Percentiles rank a stretch among this genome's conserved stretches.
Evolutionary conservation across 2,797 vertebrate species (phyloP).

Genomic region (Karalla daura): DNA sequence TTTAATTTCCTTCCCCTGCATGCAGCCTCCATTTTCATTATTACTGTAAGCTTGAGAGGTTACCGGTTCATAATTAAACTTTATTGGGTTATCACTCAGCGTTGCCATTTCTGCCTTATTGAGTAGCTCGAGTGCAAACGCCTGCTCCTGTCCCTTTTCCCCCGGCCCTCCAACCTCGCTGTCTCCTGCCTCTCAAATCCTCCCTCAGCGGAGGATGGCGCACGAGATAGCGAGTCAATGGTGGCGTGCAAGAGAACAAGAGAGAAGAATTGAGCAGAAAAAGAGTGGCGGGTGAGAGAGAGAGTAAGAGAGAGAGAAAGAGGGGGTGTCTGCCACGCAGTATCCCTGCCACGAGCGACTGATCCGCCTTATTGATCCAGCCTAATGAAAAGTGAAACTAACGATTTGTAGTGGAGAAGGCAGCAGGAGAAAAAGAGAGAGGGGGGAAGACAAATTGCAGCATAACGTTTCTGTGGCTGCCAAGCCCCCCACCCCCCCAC

Average conservation of each 20-base stretch:
- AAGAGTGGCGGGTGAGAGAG: too few species aligned
- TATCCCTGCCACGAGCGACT: slow-evolving; percentile 73
- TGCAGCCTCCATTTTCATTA: slow-evolving; percentile 70
- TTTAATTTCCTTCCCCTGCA: slow-evolving; percentile 74
- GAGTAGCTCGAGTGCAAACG: slow-evolving; percentile 52
- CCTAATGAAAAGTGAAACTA: slow-evolving; percentile 85
- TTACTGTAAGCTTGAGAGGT: slow-evolving; percentile 73
- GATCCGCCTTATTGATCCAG: slow-evolving; percentile 78
- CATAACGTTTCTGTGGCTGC: slow-evolving; percentile 58
- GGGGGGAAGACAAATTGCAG: slow-evolving; percentile 65
- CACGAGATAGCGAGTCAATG: slow-evolving; percentile 36
- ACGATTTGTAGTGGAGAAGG: slow-evolving; percentile 77
- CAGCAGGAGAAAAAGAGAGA: slow-evolving; percentile 45
- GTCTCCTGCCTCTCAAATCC: not conserved
- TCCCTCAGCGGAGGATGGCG: slow-evolving; percentile 18
- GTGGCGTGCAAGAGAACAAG: slow-evolving; percentile 35
- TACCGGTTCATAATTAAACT: slow-evolving; percentile 81
- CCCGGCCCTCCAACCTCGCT: slow-evolving; percentile 7
- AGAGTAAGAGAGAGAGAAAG: slow-evolving; percentile 6
- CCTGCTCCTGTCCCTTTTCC: slow-evolving; percentile 30
- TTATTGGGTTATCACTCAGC: slow-evolving; percentile 79
- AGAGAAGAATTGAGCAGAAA: slow-evolving; percentile 16
- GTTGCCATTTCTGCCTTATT: slow-evolving; percentile 65
- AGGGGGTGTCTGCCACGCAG: slow-evolving; percentile 53
- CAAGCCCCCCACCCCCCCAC: slow-evolving; percentile 44